Evolutionary conservation across 2,888 invertebrate species (phyloP), one percentile per base, ranked within the genome.

Genomic region (Dilophus febrilis): DNA sequence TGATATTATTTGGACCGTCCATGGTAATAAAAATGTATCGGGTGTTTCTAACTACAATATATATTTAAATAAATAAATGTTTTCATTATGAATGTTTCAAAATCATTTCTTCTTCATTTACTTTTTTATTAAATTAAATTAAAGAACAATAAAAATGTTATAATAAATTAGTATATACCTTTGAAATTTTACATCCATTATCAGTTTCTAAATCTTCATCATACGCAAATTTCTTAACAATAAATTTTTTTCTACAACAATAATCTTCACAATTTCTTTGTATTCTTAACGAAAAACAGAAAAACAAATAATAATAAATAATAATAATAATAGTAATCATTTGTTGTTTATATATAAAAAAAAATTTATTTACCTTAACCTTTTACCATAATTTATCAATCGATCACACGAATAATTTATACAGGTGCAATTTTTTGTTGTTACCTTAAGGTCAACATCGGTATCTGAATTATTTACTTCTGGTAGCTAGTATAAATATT

Each of bases 201-300:
- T 38, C 11, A 32, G 19, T 38, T 8, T 33, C 17, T 6, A 32
- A 22, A 27, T 33, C 18, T 22, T 22, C 3, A 5, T 17, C 3
- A 18, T 26, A 8, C 13, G 19, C 12, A 3, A 33, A 39, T 34
- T 39, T 39, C 28, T 39, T 39, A 3, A 22, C n/a, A 7, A 34
- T 33, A n/a, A 10, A 33, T 11, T 22, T 22, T 13, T 27, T 22
- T 28, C 39, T 22, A 18, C 39, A 39, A 28, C 39, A 39, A 4
- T 27, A 28, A 34, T 39, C 39, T 34, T 39, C 34, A 29, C 39
- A 39, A 17, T 17, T 39, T 29, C 34, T 28, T 11, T 34, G 34
- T 34, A 34, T 34, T 18, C 34, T 34, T 22, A 22, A 22, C 4
- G 8, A 22, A 8, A 22, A 22, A 22, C 5, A 22, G 8, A 6